A percentile compares a stretch with the other conserved stretches of the same genome.
Evolutionary conservation across 2,113 vertebrate species (phyloP).

Genomic region (Podilymbus podiceps): DNA sequence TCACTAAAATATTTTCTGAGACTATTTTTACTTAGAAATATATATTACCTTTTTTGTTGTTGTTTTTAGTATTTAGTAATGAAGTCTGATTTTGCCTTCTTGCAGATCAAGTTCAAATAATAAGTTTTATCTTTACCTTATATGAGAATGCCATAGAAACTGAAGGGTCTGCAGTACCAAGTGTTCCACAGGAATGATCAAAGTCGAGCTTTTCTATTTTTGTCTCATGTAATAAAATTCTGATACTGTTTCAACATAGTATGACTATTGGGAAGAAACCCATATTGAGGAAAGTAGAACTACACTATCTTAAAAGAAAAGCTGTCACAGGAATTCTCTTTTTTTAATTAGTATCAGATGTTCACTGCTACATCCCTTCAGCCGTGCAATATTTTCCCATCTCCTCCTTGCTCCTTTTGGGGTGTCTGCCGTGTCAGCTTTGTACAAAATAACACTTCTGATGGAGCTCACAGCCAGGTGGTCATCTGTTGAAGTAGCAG

Average conservation of each 20-base stretch:
- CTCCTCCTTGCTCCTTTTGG: not conserved
- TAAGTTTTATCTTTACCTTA: not conserved
- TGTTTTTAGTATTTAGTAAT: not conserved
- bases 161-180: not conserved
- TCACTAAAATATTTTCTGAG: not conserved
- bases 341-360: not conserved
- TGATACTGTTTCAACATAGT: not conserved
- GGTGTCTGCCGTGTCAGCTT: not conserved
- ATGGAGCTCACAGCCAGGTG: not conserved
- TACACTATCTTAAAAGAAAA: not conserved
- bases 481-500: not conserved
- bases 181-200: not conserved
- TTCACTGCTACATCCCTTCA: not conserved
- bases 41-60: not conserved
- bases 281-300: not conserved
- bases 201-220: not conserved
- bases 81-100: not conserved
- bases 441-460: not conserved
- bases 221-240: not conserved
- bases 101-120: not conserved
- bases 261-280: not conserved
- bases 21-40: not conserved
- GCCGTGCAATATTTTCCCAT: not conserved
- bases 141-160: not conserved
- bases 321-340: not conserved